Conservation (phyloP, 37 sponge, comb jelly and placozoan species). For the Dysidea cf. avara region DNA sequence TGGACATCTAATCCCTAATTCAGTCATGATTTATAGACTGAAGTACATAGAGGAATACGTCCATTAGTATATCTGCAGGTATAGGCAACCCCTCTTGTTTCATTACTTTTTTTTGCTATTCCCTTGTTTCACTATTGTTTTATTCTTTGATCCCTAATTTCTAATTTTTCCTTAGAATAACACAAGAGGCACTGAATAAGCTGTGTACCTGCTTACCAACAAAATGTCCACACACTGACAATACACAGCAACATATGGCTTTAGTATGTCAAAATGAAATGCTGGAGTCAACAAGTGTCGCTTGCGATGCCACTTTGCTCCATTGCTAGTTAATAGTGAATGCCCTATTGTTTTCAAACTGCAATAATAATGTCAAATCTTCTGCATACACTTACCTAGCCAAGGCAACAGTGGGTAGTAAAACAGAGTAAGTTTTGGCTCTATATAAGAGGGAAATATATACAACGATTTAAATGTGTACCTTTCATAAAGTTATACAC, state of each 20-base stretch:
- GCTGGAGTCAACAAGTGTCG: constrained; percentile 53
- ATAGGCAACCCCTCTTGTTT: too few relatives aligned
- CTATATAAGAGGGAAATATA: constrained; percentile 16
- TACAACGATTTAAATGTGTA: too few relatives aligned
- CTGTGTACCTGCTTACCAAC: neutral
- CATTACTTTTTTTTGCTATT: too few relatives aligned
- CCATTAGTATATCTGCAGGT: too few relatives aligned
- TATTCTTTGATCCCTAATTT: too few relatives aligned
- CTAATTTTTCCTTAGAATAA: too few relatives aligned
- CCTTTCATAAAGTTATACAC: neutral
- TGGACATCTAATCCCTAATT: too few relatives aligned
- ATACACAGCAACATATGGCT: constrained; percentile 37
- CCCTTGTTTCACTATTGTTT: too few relatives aligned
- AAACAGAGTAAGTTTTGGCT: constrained; percentile 53
- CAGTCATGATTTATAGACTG: too few relatives aligned
- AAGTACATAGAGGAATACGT: too few relatives aligned
- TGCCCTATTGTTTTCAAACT: constrained; percentile 46
- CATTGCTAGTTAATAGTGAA: constrained; percentile 40
- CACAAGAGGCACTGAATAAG: neutral
- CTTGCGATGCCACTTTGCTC: constrained; percentile 48
- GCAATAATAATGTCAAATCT: too few relatives aligned
- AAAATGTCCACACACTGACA: too few relatives aligned
- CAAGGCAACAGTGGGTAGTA: constrained; percentile 54
- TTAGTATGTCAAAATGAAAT: constrained; percentile 62
- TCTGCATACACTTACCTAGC: constrained; percentile 48